These are phyloP conservation scores for Pundamilia nyererei DNA, from an alignment of 2,113 vertebrate genomes.

Conservation along the genomic window DNA sequence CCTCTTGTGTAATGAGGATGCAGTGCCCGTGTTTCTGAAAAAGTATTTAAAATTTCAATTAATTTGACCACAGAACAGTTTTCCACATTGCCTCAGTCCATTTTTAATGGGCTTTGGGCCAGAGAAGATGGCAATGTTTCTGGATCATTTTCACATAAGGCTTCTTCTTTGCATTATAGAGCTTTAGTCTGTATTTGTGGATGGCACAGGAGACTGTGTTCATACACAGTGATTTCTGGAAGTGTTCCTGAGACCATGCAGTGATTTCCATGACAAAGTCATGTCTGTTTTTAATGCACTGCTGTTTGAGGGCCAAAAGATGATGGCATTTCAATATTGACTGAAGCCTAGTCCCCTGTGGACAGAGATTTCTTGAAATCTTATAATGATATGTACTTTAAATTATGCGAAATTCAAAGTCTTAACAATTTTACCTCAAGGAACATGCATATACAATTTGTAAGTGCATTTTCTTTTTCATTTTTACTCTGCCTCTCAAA, in stretches of 20 bases:
- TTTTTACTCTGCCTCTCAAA: neutral
- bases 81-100: neutral
- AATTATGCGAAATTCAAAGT: neutral
- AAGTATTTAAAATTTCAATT: neutral
- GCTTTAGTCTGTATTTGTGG: neutral
- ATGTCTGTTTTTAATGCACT: neutral
- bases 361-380: neutral
- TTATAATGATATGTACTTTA: neutral
- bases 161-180: neutral
- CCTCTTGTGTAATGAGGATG: neutral
- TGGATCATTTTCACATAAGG: neutral
- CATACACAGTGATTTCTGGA: neutral
- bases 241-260: neutral
- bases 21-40: neutral
- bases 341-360: neutral
- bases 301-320: neutral
- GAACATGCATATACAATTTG: neutral
- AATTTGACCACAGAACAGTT: neutral
- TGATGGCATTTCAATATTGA: neutral
- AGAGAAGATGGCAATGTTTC: neutral
- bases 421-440: neutral
- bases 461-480: neutral
- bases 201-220: neutral
- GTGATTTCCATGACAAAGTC: neutral
- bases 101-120: neutral